Evolutionary conservation across 2,797 vertebrate species (phyloP).

Genomic region (Chlorospingus flavigularis): DNA sequence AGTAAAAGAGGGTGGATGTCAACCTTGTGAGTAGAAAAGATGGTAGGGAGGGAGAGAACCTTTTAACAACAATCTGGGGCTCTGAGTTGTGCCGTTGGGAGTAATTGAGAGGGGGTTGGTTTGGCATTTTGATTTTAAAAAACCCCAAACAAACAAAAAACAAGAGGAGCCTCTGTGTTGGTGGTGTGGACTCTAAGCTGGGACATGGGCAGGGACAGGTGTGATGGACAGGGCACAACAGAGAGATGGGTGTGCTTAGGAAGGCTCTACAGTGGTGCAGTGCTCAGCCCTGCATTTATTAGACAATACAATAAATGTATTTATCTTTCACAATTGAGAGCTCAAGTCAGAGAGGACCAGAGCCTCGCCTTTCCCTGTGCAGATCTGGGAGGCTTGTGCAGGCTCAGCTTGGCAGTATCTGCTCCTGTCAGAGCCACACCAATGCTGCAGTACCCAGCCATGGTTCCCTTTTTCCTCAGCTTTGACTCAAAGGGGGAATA

Average conservation of each 20-base stretch:
- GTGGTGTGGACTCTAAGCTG: not conserved
- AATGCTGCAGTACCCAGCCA: not conserved
- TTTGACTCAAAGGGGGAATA: not conserved
- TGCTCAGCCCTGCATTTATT: not conserved
- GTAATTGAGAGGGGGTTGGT: not conserved
- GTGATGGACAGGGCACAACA: accelerated
- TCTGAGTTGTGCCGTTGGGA: not conserved
- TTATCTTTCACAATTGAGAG: not conserved
- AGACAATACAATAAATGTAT: not conserved
- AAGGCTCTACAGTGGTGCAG: not conserved
- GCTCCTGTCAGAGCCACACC: not conserved
- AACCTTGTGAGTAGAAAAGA: not conserved
- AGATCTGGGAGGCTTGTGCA: not conserved
- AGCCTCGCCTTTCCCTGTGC: not conserved
- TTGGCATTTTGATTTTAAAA: not conserved
- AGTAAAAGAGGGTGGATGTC: not conserved
- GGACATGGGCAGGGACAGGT: accelerated
- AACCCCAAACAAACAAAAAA: not conserved
- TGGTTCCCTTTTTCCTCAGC: not conserved
- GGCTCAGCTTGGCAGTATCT: not conserved
- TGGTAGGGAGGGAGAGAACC: not conserved
- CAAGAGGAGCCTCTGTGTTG: accelerated
- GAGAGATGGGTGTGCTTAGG: not conserved
- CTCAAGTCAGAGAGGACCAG: not conserved
- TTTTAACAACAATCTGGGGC: not conserved